A percentile compares a stretch with the other conserved stretches of the same genome.
phyloP scores from a whole-genome alignment of 1,140 invertebrate species.

The Dermatophagoides farinae region DNA sequence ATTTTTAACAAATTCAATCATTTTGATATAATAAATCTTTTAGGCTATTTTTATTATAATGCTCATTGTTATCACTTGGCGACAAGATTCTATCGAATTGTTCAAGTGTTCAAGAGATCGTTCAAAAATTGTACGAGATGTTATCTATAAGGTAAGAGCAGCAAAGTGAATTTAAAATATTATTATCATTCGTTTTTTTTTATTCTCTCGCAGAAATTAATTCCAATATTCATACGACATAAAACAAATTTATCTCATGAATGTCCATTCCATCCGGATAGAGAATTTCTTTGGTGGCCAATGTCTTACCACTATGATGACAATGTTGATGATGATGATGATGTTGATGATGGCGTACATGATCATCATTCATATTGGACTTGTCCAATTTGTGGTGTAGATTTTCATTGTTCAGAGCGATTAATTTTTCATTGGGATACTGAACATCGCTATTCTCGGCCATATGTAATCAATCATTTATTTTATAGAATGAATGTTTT shows the following conservation, averaged over 20 bases:
- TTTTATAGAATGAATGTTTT: not conserved
- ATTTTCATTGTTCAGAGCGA: slow-evolving; percentile 67
- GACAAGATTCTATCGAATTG: slow-evolving; percentile 58
- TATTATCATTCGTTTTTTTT: not conserved
- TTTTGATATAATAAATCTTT: slow-evolving; percentile 7
- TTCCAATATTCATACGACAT: slow-evolving; percentile 62
- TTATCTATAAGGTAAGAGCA: slow-evolving; percentile 48
- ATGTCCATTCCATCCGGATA: slow-evolving; percentile 64
- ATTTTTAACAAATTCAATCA: not conserved
- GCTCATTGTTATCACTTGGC: slow-evolving; percentile 61
- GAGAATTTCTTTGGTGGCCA: slow-evolving; percentile 45
- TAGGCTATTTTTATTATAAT: slow-evolving; percentile 53
- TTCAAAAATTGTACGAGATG: slow-evolving; percentile 61
- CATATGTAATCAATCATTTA: slow-evolving; percentile 23
- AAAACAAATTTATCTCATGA: slow-evolving; percentile 58
- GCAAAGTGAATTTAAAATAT: not conserved
- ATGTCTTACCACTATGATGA: slow-evolving; percentile 44
- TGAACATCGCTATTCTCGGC: slow-evolving; percentile 43
- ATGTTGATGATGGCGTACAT: slow-evolving; percentile 41
- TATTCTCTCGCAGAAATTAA: slow-evolving; percentile 44
- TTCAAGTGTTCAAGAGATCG: slow-evolving; percentile 67
- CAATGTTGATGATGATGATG: slow-evolving; percentile 19
- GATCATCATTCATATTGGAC: slow-evolving; percentile 67
- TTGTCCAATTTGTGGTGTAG: slow-evolving; percentile 74
- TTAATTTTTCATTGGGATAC: slow-evolving; percentile 74